A percentile compares a stretch with the other conserved stretches of the same genome.
These are phyloP conservation scores for Eurois occulta DNA, from an alignment of 2,888 invertebrate species.

Conservation along the genomic window DNA sequence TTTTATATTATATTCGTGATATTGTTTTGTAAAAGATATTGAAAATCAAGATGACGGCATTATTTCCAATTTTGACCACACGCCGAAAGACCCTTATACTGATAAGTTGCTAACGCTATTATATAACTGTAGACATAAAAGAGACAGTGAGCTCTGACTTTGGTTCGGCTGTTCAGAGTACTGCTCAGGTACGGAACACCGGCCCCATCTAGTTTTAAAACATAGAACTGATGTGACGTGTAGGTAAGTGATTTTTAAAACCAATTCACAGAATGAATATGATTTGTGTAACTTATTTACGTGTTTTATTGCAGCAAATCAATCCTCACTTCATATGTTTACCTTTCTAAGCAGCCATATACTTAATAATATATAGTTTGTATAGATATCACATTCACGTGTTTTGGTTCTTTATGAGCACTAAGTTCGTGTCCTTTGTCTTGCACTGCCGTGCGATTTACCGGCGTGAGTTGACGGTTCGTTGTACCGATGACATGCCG, in stretches of 20 bases:
- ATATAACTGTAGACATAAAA: too few species aligned
- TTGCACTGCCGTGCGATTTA: slow-evolving; percentile 32
- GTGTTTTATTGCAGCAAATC: slow-evolving; percentile 3
- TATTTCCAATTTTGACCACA: background rate
- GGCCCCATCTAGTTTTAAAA: background rate
- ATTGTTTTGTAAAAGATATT: background rate
- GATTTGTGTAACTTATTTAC: background rate
- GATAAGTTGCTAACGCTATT: background rate
- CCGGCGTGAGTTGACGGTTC: slow-evolving; percentile 87
- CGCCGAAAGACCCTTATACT: background rate
- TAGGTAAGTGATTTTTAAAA: background rate
- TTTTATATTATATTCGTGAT: background rate
- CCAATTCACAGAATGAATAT: background rate
- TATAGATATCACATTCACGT: background rate
- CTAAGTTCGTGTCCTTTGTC: too few species aligned
- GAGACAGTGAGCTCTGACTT: background rate
- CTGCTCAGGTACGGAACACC: background rate
- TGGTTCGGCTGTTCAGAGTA: background rate
- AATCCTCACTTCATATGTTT: background rate
- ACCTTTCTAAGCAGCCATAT: background rate
- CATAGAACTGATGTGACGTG: background rate
- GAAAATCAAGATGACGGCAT: background rate
- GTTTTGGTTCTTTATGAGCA: background rate
- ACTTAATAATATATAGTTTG: background rate
- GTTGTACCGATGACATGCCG: slow-evolving; percentile 97